Percentiles rank a stretch among this genome's conserved stretches.
These are phyloP conservation scores for Gallirallus australis DNA, from an alignment of 2,797 vertebrate genomes.

Conservation along the genomic window DNA sequence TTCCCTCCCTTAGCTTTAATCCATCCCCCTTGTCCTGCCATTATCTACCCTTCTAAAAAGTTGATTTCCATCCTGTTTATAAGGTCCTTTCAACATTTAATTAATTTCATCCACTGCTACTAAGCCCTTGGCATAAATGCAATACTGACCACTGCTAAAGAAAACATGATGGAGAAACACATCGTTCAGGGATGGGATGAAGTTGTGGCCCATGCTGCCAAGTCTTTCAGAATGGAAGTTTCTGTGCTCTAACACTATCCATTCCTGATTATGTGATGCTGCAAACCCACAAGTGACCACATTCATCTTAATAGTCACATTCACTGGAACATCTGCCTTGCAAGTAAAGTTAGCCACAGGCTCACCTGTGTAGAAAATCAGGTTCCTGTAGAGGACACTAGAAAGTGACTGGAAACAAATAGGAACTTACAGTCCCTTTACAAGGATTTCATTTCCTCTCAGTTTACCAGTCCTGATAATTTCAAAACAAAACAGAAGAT, in stretches of 20 bases:
- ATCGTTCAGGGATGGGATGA: background rate
- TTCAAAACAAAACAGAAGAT: background rate
- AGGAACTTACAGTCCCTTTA: background rate
- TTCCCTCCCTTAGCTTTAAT: too few species aligned
- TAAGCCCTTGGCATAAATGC: background rate
- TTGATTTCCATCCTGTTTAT: too few species aligned
- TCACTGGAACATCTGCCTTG: background rate
- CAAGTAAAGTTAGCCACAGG: background rate
- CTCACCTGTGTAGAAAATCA: accelerated
- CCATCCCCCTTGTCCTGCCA: too few species aligned
- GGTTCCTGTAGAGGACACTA: accelerated
- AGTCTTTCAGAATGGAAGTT: background rate
- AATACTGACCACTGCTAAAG: background rate
- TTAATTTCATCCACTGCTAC: background rate
- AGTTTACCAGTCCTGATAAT: background rate
- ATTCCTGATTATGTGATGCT: background rate
- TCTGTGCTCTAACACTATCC: background rate
- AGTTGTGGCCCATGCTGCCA: background rate
- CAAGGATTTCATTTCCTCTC: background rate
- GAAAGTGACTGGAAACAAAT: background rate
- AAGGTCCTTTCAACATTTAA: background rate
- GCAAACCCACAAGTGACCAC: background rate
- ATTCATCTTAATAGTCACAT: too few species aligned
- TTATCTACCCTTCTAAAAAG: too few species aligned
- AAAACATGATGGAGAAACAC: background rate